A percentile compares a stretch with the other conserved stretches of the same genome.
Conservation (phyloP, 1,140 invertebrate species). For the Sminthurinus signatus region DNA sequence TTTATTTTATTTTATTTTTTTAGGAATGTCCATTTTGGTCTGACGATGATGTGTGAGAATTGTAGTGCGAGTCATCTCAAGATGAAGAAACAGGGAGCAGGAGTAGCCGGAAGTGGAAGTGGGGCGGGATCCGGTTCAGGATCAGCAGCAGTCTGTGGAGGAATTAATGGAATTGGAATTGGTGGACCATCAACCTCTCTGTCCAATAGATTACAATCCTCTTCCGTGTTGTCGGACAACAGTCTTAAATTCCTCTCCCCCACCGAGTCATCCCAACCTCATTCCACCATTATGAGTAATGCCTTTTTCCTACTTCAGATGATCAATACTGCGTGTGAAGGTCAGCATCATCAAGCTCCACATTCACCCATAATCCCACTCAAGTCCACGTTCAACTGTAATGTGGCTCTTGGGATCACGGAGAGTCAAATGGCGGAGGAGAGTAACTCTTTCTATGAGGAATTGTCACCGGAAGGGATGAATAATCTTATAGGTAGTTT, state of each 20-base stretch:
- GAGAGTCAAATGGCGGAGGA: constrained; percentile 27
- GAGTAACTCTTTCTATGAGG: constrained; percentile 18
- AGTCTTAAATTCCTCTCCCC: constrained; percentile 16
- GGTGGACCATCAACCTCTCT: background rate
- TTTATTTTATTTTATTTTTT: constrained; percentile 5
- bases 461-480: background rate
- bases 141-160: too few species aligned
- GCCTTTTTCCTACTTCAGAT: constrained; percentile 89
- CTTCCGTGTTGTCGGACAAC: too few species aligned
- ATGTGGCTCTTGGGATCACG: constrained; percentile 25
- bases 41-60: constrained; percentile 34
- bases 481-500: background rate
- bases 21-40: constrained; percentile 37
- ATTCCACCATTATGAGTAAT: constrained; percentile 82
- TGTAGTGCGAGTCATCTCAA: constrained; percentile 37
- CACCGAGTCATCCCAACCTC: constrained; percentile 48
- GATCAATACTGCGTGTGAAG: constrained; percentile 55
- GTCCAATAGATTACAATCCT: background rate
- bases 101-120: background rate
- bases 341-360: constrained; percentile 9
- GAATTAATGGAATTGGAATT: too few species aligned
- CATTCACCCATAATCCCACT: constrained; percentile 13
- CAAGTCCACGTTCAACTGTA: constrained; percentile 29
- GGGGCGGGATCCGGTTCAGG: background rate
- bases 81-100: constrained; percentile 38